These are phyloP conservation scores for Lytechinus variegatus DNA, from an alignment of 35 echinoderm and acorn worm species.

Conservation along the genomic window DNA sequence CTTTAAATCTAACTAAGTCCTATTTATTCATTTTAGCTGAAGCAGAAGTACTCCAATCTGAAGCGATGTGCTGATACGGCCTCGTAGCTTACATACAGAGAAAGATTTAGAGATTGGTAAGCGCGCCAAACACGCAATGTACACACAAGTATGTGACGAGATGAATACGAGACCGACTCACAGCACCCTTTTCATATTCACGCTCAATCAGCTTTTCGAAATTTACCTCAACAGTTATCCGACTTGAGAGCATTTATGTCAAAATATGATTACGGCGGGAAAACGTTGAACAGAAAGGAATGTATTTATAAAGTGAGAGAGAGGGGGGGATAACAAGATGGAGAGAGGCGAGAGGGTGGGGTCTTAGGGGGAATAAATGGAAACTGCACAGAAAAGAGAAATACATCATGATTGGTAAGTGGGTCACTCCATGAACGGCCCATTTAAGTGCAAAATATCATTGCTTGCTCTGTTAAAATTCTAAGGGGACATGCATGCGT, in stretches of 20 bases:
- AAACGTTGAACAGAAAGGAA: background rate
- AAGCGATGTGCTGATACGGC: constrained; percentile 27
- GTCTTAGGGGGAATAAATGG: background rate
- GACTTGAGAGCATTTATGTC: constrained; percentile 16
- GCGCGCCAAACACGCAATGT: constrained; percentile 38
- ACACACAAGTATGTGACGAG: constrained; percentile 42
- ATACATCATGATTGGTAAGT: background rate
- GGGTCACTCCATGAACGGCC: background rate
- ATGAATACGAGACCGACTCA: background rate
- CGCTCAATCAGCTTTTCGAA: constrained; percentile 25
- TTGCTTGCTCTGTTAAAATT: background rate
- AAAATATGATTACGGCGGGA: background rate
- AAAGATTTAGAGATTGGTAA: background rate
- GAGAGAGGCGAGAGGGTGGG: background rate
- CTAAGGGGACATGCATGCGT: background rate
- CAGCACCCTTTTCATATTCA: background rate
- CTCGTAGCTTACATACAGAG: background rate
- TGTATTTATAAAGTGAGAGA: background rate
- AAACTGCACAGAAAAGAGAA: background rate
- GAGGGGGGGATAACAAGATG: background rate
- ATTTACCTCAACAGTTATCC: constrained; percentile 44
- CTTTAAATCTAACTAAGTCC: background rate
- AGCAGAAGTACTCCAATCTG: constrained; percentile 20
- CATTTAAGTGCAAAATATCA: background rate
- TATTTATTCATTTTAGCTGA: background rate